Evolutionary conservation across 2,113 vertebrate genomes (phyloP), one percentile per base, ranked within the genome.

Genomic region (Hepsetus odoe): DNA sequence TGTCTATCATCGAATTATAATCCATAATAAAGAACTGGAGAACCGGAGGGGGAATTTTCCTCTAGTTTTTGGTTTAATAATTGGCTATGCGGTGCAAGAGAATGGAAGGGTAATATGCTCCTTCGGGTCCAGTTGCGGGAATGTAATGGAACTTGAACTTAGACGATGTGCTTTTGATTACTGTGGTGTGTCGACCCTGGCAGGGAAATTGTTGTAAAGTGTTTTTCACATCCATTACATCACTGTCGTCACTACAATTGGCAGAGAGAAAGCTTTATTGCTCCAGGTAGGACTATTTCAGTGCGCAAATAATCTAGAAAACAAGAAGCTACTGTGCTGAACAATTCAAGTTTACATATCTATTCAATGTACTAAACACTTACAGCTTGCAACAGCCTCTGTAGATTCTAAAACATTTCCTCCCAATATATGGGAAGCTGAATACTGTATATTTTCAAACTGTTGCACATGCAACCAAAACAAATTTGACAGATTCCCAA

Each of bases 91-190:
- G 61, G 49, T 66, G 64, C 16, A 14, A 68, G 75, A 70, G 72
- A 84, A 33, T 24, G 20, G 40, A 74, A 65, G 24, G 33, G 53
- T 55, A 30, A 28, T 20, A 20, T 32, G 53, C 33, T 69, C 58
- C 33, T 65, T 22, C 42, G 76, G 51, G 68, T 62, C 68, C 55
- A 38, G 62, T 70, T 69, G 18, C 38, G 12, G 62, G 58, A 53
- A 78, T 76, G 68, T 66, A 64, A 53, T 14, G 44, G 73, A 86
- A 82, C 72, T 13, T 1, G 5, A 18, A 83, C 67, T 65, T 73
- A 72, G 16, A 59, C 64, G 83, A 58, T 49, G 80, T 73, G 72
- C 56, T 81, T 82, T 84, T 77, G 76, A 86, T 86, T 85, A 83
- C 58, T 69, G 24, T 56, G 42, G 44, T 70, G 74, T 62, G 40